Base-by-base conservation (phyloP, 2,888 invertebrate genomes). In the Torymus aiolomorphi region DNA sequence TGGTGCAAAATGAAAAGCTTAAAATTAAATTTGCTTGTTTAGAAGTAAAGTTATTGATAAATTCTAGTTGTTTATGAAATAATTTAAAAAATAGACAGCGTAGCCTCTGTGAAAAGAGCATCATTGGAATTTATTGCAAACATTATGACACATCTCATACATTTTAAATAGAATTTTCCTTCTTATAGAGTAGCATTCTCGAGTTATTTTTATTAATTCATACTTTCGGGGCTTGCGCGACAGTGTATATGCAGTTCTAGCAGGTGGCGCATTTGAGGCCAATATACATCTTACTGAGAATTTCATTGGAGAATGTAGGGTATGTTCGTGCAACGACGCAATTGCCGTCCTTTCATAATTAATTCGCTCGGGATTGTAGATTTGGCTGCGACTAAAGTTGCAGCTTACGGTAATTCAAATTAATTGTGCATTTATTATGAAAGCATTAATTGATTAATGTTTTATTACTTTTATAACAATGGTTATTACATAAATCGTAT, bases 261-360 rank as follows among this genome's bases (percentile, higher is more conserved):
- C 80, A 77, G 76, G 72, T 73, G 76, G 67, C 62, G 76, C 67
- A 42, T 73, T 65, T 56, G 51, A 24, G 24, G 67, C 76, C 63
- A 67, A 77, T 73, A 42, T 42, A 73, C 73, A 51, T 20, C 65
- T 72, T 67, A 72, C 72, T n/a, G 20, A 52, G 72, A 78, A 78
- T 72, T 72, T 71, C 77, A 77, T 65, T 76, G 51, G 65, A 56
- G 49, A 51, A 18, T 71, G 1, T 49, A 20, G 49, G n/a, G 61
- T 52, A 20, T 16, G 42, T 52, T 61, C 20, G 13, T 51, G 31
- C 61, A 59, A 18, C 24, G 24, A 14, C 16, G 14, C 52, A 12
- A 70, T 51, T 24, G 59, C 66, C 24, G 11, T 24, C 67, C 31
- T 67, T 13, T 18, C 4, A 42, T 42, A 42, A 42, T 42, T 42